These are phyloP conservation scores for Dasypogon diadema DNA, from an alignment of 2,888 invertebrate genomes.

Conservation along the genomic window DNA sequence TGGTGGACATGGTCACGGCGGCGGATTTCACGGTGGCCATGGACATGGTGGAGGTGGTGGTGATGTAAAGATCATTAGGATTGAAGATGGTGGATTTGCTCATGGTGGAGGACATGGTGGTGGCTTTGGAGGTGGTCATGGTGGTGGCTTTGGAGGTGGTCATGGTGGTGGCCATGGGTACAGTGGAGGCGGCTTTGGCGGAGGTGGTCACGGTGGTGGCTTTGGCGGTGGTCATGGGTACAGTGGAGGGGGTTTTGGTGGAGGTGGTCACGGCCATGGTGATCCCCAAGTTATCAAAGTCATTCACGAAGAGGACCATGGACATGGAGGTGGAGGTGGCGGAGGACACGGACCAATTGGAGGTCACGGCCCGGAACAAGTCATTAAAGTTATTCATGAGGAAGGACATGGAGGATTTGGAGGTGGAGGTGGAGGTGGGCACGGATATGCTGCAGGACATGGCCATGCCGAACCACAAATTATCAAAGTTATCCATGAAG, in stretches of 20 bases:
- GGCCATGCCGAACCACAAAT: neutral
- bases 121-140: conserved; percentile 8
- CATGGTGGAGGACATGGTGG: neutral
- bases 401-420: neutral
- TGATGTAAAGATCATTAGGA: too few relatives aligned
- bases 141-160: neutral
- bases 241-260: neutral
- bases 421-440: conserved; percentile 16
- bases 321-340: conserved; percentile 3
- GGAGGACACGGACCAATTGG: neutral
- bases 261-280: conserved; percentile 10
- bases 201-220: conserved; percentile 13
- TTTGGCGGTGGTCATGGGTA: neutral
- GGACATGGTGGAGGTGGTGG: neutral
- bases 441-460: neutral
- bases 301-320: conserved; percentile 6
- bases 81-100: too few relatives aligned
- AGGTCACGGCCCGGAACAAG: neutral
- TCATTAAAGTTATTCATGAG: conserved; percentile 25
- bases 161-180: neutral
- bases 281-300: conserved; percentile 36
- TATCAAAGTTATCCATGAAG: conserved; percentile 11
- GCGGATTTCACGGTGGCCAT: too few relatives aligned
- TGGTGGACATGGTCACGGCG: neutral
- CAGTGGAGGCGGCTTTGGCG: neutral